Percentiles rank a stretch among this genome's conserved stretches.
These are phyloP conservation scores for Caracal caracal DNA, from an alignment of 2,113 vertebrate species.

Conservation along the genomic window DNA sequence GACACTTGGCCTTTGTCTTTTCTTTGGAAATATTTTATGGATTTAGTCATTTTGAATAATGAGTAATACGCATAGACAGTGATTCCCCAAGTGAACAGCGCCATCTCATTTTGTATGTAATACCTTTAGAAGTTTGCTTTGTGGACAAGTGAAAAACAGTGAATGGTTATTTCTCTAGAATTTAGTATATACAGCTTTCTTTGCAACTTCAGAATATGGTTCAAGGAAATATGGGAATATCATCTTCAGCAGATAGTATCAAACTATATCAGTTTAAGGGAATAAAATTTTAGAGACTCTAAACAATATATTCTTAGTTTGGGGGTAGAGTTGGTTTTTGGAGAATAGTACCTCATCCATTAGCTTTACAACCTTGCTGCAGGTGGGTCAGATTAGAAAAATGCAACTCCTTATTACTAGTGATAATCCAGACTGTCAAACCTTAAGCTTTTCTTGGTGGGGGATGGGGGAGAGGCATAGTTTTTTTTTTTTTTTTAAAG, in stretches of 20 bases:
- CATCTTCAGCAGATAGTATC: not conserved
- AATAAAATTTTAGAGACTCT: constrained; percentile 15
- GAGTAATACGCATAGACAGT: not conserved
- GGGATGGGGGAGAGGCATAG: too few species aligned
- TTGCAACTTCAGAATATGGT: constrained; percentile 2
- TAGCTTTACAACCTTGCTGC: not conserved
- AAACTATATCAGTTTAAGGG: not conserved
- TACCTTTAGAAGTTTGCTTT: constrained; percentile 56
- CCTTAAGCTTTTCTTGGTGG: not conserved
- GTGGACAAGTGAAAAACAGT: constrained; percentile 22
- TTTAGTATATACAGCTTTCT: constrained; percentile 20
- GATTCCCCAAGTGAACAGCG: not conserved
- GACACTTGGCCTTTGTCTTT: constrained; percentile 68
- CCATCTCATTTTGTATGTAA: constrained; percentile 5
- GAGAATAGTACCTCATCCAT: constrained; percentile 9
- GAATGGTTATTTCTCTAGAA: constrained; percentile 48
- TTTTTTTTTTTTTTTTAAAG: not conserved
- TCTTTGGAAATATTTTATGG: constrained; percentile 67
- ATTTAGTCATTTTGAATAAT: constrained; percentile 62
- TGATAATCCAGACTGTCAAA: not conserved
- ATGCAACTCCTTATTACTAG: constrained; percentile 5
- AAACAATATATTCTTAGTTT: constrained; percentile 1
- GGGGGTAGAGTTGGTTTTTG: not conserved
- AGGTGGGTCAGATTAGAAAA: constrained; percentile 15
- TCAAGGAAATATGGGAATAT: constrained; percentile 27